These are phyloP conservation scores for Collichthys lucidus DNA, from an alignment of 2,113 vertebrate genomes.

Conservation along the genomic window DNA sequence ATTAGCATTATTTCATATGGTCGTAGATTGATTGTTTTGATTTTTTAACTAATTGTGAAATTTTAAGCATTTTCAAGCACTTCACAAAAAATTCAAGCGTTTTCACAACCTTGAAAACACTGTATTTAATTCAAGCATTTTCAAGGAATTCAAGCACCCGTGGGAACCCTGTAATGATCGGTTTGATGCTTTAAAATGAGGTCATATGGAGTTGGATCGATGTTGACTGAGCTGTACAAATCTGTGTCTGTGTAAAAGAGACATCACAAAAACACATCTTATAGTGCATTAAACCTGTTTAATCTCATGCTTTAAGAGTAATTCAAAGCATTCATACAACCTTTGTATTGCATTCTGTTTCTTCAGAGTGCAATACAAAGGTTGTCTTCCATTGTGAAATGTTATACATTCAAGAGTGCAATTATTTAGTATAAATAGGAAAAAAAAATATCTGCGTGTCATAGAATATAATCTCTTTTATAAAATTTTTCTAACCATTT, in stretches of 20 bases:
- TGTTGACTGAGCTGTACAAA: background rate
- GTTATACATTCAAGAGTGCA: conserved; percentile 62
- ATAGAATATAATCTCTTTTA: conserved; percentile 68
- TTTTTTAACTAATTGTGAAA: no score
- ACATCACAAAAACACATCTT: conserved; percentile 8
- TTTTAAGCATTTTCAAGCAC: no score
- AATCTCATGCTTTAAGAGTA: conserved; percentile 51
- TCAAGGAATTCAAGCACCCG: no score
- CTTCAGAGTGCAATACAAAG: conserved; percentile 20
- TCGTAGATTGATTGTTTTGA: no score
- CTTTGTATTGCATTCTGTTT: no score
- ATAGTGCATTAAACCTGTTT: conserved; percentile 48
- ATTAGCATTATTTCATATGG: no score
- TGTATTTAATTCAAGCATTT: no score
- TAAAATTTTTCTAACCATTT: conserved; percentile 21
- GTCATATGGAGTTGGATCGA: background rate
- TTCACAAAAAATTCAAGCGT: no score
- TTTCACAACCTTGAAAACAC: no score
- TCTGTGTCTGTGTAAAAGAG: background rate
- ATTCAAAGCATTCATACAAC: conserved; percentile 47
- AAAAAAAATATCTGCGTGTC: conserved; percentile 66
- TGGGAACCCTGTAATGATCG: no score
- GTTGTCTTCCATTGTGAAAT: conserved; percentile 42
- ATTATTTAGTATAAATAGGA: conserved; percentile 71
- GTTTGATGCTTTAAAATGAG: conserved; percentile 3